Percentiles rank a stretch among this genome's conserved stretches.
Evolutionary conservation across 1,140 invertebrate species (phyloP).

Genomic region (Marisa cornuarietis): DNA sequence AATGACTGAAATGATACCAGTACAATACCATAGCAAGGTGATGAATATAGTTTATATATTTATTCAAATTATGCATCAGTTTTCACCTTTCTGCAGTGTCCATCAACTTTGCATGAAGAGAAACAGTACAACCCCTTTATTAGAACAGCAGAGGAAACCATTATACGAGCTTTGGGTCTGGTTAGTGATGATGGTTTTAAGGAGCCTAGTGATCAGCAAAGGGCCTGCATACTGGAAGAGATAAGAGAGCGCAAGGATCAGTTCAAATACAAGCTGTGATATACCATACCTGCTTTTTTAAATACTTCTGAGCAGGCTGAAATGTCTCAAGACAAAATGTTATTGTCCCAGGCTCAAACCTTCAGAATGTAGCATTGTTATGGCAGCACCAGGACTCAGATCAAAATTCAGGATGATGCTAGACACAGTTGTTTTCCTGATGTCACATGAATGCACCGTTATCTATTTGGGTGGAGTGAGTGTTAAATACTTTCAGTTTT

Average conservation of each 20-base stretch:
- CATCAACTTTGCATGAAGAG: slow-evolving; percentile 51
- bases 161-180: slow-evolving; percentile 34
- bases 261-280: slow-evolving; percentile 51
- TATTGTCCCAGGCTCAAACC: no score
- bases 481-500: no score
- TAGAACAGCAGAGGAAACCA: slow-evolving; percentile 37
- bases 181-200: slow-evolving; percentile 18
- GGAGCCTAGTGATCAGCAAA: slow-evolving; percentile 25
- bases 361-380: no score
- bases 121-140: slow-evolving; percentile 51
- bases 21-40: no score
- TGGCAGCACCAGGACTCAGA: no score
- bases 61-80: background rate
- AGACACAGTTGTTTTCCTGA: no score
- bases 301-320: background rate
- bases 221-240: slow-evolving; percentile 31
- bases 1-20: no score
- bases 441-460: no score
- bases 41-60: no score
- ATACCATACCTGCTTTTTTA: background rate
- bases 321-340: background rate
- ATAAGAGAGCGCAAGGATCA: slow-evolving; percentile 42
- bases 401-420: no score
- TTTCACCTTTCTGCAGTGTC: slow-evolving; percentile 41
- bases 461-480: no score